Conservation (phyloP, 2,113 vertebrate genomes). For the Chunga burmeisteri region DNA sequence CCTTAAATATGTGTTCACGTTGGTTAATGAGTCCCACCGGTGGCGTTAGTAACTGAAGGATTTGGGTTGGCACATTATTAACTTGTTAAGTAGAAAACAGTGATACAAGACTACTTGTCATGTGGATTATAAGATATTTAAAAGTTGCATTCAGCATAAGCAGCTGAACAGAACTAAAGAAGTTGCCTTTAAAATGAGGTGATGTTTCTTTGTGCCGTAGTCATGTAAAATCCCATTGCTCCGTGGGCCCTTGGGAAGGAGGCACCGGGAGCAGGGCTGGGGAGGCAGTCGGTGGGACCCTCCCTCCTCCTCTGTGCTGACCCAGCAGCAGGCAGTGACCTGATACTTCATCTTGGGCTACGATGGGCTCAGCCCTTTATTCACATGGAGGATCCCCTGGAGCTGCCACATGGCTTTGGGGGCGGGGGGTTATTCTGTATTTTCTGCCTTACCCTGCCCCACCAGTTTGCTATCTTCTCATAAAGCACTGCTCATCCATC, state of each 20-base stretch:
- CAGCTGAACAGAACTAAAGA: slow-evolving; percentile 2
- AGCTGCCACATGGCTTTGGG: fast-evolving
- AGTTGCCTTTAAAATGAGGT: neutral
- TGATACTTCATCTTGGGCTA: neutral
- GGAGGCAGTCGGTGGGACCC: neutral
- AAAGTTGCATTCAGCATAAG: slow-evolving; percentile 53
- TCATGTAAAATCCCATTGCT: neutral
- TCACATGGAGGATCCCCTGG: neutral
- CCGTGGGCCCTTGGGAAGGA: neutral
- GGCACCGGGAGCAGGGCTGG: neutral
- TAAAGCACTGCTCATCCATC: neutral
- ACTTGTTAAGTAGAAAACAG: slow-evolving; percentile 71
- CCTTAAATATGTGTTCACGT: slow-evolving; percentile 66
- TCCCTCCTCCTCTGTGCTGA: neutral
- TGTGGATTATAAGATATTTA: slow-evolving; percentile 53
- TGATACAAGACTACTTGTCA: slow-evolving; percentile 59
- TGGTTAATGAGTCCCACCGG: slow-evolving; percentile 69
- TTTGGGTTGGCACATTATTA: slow-evolving; percentile 68
- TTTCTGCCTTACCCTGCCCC: neutral
- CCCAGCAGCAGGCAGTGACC: neutral
- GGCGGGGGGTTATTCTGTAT: neutral
- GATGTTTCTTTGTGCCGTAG: neutral
- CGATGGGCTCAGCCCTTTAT: neutral
- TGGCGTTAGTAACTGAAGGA: slow-evolving; percentile 67
- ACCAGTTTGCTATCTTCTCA: neutral